Evolutionary conservation across 2,888 invertebrate genomes (phyloP), one percentile per base, ranked within the genome.

Genomic region (Chymomyza amoena): DNA sequence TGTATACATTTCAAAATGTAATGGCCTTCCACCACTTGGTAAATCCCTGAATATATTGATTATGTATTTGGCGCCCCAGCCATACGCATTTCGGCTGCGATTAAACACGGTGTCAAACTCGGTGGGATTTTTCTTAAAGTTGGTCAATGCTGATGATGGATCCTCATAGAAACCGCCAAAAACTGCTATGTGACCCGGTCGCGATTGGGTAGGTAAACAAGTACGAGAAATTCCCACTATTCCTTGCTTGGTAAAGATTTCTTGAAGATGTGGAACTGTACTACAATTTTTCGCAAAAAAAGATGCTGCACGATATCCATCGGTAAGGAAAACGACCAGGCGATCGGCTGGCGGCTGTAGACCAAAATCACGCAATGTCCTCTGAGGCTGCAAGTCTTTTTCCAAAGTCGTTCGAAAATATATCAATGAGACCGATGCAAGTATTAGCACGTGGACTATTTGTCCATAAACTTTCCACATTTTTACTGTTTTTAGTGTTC

Each of bases 81-180:
- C 95, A 95, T 96, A 98, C 0, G 98, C 96, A 78, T 93, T 93
- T 0, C 91, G 89, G 75, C 97, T 97, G 90, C 96, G 95, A 92
- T 99, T 99, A 89, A 99, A 97, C 0, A 99, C 94, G 1, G 98
- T 97, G 92, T 99, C 99, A 93, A 99, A 99, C 88, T 96, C 95
- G 2, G 98, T 97, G 2, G 98, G 97, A 92, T 98, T 98, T 88
- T 96, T 96, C 91, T 98, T 96, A 98, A 99, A 99, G 0, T 98
- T 97, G 92, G 94, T 96, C 50, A 97, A 95, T 36, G 99, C 95
- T 18, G 99, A 98, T 82, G 98, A 97, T 15, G 99, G 99, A 92
- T 99, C 99, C 67, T 99, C 99, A 91, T 98, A 97, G 79, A 99
- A 95, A 4, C 92, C 92, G 66, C 97, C 98, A 83, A 98, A 95